Conservation (phyloP, 1,140 invertebrate species). For the Macrocentrus cingulum region DNA sequence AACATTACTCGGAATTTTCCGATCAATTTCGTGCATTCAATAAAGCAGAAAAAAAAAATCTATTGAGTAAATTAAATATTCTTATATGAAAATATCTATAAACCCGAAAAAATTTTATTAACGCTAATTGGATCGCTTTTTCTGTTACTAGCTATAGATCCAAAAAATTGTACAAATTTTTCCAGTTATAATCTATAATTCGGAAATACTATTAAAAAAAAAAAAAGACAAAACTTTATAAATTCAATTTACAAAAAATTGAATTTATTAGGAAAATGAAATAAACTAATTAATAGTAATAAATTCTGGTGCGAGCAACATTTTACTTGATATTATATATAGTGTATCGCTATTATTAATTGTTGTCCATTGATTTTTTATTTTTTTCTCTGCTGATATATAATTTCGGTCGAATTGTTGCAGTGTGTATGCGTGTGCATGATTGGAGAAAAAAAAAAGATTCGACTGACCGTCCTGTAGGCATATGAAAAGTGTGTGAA, state of each 20-base stretch:
- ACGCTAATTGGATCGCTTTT: not conserved
- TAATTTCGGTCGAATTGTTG: constrained; percentile 7
- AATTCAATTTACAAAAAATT: too few relatives aligned
- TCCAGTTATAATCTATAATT: not conserved
- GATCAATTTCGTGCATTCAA: too few relatives aligned
- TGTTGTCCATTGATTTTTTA: not conserved
- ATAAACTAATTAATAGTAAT: not conserved
- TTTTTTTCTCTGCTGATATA: constrained; percentile 13
- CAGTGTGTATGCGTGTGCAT: constrained; percentile 1
- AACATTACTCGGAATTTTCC: too few relatives aligned
- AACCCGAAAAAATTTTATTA: too few relatives aligned
- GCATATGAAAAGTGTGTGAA: constrained; percentile 16
- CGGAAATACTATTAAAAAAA: too few relatives aligned
- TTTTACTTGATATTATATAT: not conserved
- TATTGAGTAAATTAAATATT: too few relatives aligned
- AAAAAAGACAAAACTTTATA: too few relatives aligned
- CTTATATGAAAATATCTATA: too few relatives aligned
- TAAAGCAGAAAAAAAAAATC: too few relatives aligned
- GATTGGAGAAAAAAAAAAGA: constrained; percentile 24
- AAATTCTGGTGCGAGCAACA: constrained; percentile 13
- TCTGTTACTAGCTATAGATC: too few relatives aligned
- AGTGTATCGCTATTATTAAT: not conserved
- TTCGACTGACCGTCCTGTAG: constrained; percentile 30
- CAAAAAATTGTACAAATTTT: constrained; percentile 5
- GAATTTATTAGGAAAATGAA: not conserved